A percentile compares a stretch with the other conserved stretches of the same genome.
phyloP scores from a whole-genome alignment of 2,113 vertebrate genomes.

The Ceyx margarethae region DNA sequence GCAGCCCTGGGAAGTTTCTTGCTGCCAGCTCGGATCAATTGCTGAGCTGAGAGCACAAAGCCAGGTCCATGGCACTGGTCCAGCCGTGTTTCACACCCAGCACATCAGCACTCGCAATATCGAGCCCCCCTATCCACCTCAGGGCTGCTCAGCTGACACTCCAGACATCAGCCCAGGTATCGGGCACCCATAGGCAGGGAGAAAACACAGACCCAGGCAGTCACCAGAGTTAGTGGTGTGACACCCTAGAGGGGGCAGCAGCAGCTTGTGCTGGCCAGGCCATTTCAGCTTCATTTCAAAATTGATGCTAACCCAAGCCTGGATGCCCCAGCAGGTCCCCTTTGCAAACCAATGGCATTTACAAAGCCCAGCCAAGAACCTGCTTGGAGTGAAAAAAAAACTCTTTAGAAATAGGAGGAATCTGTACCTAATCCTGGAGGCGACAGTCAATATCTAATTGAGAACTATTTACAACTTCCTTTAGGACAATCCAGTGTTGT shows the following conservation, averaged over 20 bases:
- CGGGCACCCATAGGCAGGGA: accelerated
- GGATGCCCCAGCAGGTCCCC: accelerated
- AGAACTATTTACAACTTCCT: background rate
- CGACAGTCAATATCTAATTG: background rate
- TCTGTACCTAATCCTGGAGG: background rate
- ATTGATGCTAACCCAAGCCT: background rate
- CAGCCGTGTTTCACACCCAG: accelerated
- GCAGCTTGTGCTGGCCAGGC: background rate
- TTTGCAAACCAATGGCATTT: background rate
- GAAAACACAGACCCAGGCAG: accelerated
- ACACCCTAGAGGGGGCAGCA: background rate
- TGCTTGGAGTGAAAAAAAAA: background rate
- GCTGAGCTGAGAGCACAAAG: background rate
- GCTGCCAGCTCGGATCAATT: accelerated
- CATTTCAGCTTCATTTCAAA: background rate
- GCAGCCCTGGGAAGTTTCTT: background rate
- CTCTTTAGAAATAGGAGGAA: background rate
- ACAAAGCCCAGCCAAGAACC: background rate
- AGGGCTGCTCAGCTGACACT: accelerated
- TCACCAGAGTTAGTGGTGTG: accelerated
- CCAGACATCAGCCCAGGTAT: accelerated
- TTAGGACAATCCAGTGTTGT: background rate
- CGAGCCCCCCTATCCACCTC: accelerated
- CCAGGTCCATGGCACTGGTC: accelerated
- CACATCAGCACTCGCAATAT: accelerated